Conservation (phyloP, 2,888 invertebrate genomes). For the Apodemia mormo region DNA sequence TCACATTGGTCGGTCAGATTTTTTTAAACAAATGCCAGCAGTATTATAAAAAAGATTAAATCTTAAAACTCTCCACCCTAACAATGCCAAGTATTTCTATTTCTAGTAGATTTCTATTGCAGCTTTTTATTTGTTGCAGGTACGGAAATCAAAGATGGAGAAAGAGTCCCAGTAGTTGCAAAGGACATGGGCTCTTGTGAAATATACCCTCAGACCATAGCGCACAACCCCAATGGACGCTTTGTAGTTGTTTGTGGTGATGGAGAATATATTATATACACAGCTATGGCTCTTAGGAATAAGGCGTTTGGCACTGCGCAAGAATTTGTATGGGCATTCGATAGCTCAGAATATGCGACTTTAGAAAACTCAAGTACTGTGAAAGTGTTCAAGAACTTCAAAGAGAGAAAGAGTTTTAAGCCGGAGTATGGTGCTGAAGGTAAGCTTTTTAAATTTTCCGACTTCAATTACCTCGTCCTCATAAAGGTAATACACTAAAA, state of each 20-base stretch:
- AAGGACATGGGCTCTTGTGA: conserved; percentile 99
- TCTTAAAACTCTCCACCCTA: no score
- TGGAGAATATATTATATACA: conserved; percentile 99
- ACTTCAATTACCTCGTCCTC: no score
- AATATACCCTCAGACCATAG: conserved; percentile 98
- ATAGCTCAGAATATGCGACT: conserved; percentile 95
- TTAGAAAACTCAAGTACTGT: conserved; percentile 95
- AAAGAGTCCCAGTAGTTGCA: conserved; percentile 94
- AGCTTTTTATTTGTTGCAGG: conserved; percentile 48
- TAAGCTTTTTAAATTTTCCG: conserved; percentile 41
- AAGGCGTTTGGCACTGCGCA: conserved; percentile 99
- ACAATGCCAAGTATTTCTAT: no score
- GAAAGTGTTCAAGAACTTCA: conserved; percentile 98
- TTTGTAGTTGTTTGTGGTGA: conserved; percentile 98
- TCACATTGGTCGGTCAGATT: no score
- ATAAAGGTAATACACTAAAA: no score
- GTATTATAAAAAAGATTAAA: no score
- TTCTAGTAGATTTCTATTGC: no score
- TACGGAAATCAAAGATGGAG: conserved; percentile 92
- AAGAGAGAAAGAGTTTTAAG: conserved; percentile 96
- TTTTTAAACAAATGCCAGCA: no score
- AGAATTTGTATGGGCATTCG: conserved; percentile 99
- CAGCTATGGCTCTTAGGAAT: conserved; percentile 98
- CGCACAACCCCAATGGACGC: conserved; percentile 98
- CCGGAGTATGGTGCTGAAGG: conserved; percentile 98